Base-by-base conservation (phyloP, 2,113 vertebrate genomes). In the Oxygymnocypris stewartii region DNA sequence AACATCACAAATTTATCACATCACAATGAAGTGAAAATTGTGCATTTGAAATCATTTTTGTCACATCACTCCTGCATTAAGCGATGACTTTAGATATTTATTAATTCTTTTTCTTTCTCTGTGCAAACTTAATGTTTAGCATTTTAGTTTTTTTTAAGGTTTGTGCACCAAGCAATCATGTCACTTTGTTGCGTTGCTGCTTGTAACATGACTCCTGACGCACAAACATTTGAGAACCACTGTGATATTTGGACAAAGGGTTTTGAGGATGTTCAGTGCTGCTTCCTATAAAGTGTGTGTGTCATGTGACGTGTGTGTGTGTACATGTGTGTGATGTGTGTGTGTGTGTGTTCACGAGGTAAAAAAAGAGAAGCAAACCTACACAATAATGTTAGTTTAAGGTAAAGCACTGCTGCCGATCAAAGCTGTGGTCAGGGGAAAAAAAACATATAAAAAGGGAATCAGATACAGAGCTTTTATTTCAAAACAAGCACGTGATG, bases 401-500 rank as follows among this genome's bases (percentile, higher is more conserved):
- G 57, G 20, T 23, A 59, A 59, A 40, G 20, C 11, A 44, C 79
- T 20, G 11, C 28, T n/a, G 40, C 71, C 23, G 37, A 25, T 78
- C 44, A 14, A 51, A 49, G 1, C 13, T 14, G 51, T 4, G 31
- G 9, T 80, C 35, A 42, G 54, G 12, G 31, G 6, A 59, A 11
- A 35, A 51, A 59, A 28, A 37, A 11, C 20, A 49, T 49, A 18
- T 49, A 84, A 86, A 73, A 87, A 82, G 84, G 87, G 88, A 42
- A 87, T 89, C 85, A 87, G 16, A 35, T 65, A 65, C 79, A 83
- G 47, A 84, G 16, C 11, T 47, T 94, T 95, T 94, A 93, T 93
- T 94, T 77, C 91, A 78, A 14, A 89, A 80, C 63, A 81, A 89
- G 76, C 87, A 88, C 59, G 84, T 20, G 85, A 85, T 84, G 89